A percentile compares a stretch with the other conserved stretches of the same genome.
Conservation (phyloP, 2,797 vertebrate genomes). For the Micromesistius poutassou region DNA sequence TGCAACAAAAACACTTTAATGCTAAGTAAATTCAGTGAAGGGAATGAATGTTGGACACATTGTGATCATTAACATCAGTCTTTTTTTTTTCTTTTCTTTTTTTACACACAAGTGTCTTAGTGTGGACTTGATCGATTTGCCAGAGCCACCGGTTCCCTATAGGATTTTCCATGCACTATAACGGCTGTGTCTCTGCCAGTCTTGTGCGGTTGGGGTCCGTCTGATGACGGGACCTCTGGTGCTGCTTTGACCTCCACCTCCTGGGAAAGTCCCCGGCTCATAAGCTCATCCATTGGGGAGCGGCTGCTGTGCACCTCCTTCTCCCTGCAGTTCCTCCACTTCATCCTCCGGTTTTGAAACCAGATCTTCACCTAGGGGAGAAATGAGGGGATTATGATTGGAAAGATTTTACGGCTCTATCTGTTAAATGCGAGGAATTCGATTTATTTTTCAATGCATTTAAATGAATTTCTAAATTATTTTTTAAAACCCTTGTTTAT, state of each 20-base stretch:
- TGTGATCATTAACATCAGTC: slow-evolving; percentile 8
- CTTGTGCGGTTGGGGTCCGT: slow-evolving; percentile 39
- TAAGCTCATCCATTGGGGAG: slow-evolving; percentile 79
- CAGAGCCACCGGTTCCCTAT: slow-evolving; percentile 24
- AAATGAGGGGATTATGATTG: not conserved
- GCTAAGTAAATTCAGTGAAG: slow-evolving; percentile 16
- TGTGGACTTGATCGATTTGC: slow-evolving; percentile 11
- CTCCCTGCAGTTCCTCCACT: slow-evolving; percentile 97
- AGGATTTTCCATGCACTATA: slow-evolving; percentile 8
- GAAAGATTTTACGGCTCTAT: not conserved
- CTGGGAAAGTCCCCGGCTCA: slow-evolving; percentile 57
- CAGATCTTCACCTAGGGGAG: slow-evolving; percentile 92
- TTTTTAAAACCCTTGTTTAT: not conserved
- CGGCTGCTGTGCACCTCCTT: slow-evolving; percentile 84
- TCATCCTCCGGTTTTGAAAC: slow-evolving; percentile 99
- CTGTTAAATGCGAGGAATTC: not conserved
- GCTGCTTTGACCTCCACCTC: slow-evolving; percentile 41
- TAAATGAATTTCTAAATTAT: not conserved
- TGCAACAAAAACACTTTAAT: slow-evolving; percentile 19
- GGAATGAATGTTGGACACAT: slow-evolving; percentile 36
- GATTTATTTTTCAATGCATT: not conserved
- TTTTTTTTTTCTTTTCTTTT: not conserved
- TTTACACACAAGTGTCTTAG: not conserved
- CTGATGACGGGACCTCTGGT: slow-evolving; percentile 35
- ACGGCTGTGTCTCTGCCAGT: slow-evolving; percentile 38